Evolutionary conservation across 2,888 invertebrate genomes (phyloP).

Genomic region (Hydrotaea cyrtoneurina): DNA sequence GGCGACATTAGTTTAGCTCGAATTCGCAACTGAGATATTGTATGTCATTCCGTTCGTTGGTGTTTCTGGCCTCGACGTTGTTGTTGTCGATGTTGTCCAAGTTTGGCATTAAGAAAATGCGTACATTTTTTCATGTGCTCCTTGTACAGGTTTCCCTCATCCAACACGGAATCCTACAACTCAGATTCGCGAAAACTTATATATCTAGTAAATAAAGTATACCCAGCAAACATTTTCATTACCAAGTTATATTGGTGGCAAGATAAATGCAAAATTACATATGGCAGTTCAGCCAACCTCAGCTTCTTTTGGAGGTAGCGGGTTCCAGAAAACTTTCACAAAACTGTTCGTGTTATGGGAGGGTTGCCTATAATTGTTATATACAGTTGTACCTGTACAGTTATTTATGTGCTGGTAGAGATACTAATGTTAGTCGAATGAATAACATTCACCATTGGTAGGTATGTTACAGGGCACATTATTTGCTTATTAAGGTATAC

Average conservation of each 20-base stretch:
- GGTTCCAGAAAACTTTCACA: too few species aligned
- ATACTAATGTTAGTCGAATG: constrained; percentile 3
- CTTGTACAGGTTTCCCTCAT: too few species aligned
- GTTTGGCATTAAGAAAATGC: constrained; percentile 32
- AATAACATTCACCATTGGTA: background rate
- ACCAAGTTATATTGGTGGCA: too few species aligned
- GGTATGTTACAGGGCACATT: background rate
- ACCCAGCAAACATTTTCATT: too few species aligned
- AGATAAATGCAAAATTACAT: too few species aligned
- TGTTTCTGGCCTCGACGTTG: background rate
- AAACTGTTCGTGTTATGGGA: too few species aligned
- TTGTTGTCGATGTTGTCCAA: background rate
- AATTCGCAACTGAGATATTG: constrained; percentile 66
- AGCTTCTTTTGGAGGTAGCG: too few species aligned
- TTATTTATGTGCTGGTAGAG: background rate
- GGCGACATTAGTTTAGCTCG: constrained; percentile 68
- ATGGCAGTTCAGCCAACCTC: too few species aligned
- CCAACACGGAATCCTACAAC: too few species aligned
- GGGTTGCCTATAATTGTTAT: background rate
- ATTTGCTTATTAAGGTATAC: background rate
- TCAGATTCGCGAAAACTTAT: too few species aligned
- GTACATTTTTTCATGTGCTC: constrained; percentile 37
- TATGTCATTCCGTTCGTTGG: constrained; percentile 20
- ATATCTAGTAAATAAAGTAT: too few species aligned
- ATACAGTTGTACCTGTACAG: background rate